phyloP scores from a whole-genome alignment of 2,888 invertebrate genomes.

The Acanthosoma haemorrhoidale region DNA sequence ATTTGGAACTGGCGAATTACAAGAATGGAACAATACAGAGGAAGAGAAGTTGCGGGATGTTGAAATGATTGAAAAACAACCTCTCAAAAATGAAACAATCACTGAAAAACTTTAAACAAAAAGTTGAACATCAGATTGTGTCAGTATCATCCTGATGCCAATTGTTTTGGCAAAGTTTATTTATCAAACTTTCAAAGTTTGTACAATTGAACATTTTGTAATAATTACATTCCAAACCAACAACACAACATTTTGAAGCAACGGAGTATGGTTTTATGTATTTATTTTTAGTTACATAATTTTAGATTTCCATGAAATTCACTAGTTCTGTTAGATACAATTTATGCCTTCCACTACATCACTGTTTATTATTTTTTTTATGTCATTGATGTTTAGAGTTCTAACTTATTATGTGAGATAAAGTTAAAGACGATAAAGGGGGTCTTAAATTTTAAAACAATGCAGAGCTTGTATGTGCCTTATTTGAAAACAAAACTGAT shows the following conservation, averaged over 20 bases:
- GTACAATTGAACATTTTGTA: not conserved
- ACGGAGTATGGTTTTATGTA: not conserved
- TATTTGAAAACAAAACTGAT: not conserved
- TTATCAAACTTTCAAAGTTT: not conserved
- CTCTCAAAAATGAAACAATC: conserved; percentile 26
- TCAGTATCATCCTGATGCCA: not conserved
- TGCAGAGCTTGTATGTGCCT: not conserved
- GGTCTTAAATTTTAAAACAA: not conserved
- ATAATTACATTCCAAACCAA: not conserved
- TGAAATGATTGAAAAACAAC: conserved; percentile 36
- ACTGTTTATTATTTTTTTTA: not conserved
- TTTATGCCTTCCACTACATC: not conserved
- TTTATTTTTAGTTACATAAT: not conserved
- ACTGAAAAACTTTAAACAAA: not conserved
- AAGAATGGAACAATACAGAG: conserved; percentile 49
- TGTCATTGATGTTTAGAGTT: not conserved
- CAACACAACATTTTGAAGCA: not conserved
- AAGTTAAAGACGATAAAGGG: not conserved
- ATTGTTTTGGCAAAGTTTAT: not conserved
- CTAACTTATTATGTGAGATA: not conserved
- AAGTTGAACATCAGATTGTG: not conserved
- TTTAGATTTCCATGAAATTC: not conserved
- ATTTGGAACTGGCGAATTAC: conserved; percentile 64
- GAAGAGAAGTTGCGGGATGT: conserved; percentile 31
- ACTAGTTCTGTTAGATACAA: not conserved